phyloP scores from a whole-genome alignment of 2,888 invertebrate genomes.

The Apoda limacodes region DNA sequence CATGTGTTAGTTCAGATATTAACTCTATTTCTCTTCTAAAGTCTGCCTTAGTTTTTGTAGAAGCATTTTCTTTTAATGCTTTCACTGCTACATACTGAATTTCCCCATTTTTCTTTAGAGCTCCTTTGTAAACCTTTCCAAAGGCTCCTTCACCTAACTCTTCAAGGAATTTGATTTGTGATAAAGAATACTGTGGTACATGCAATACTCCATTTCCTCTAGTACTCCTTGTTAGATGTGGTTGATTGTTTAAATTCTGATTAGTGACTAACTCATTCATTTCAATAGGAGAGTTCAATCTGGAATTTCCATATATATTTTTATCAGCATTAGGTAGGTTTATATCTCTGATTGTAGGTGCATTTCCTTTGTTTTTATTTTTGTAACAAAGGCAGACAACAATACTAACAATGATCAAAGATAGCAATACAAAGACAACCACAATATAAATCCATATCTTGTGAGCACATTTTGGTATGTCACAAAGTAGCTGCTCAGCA shows the following conservation, averaged over 20 bases:
- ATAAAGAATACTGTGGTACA: constrained; percentile 87
- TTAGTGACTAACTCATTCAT: constrained; percentile 81
- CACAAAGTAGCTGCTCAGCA: constrained; percentile 83
- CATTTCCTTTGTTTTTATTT: constrained; percentile 65
- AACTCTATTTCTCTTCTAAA: constrained; percentile 94
- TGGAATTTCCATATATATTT: constrained; percentile 85
- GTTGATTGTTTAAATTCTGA: constrained; percentile 53
- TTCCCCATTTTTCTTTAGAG: constrained; percentile 77
- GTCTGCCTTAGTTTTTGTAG: constrained; percentile 90
- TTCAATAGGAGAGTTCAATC: constrained; percentile 83
- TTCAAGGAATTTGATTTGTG: constrained; percentile 87
- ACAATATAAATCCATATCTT: constrained; percentile 87
- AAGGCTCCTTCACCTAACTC: constrained; percentile 97
- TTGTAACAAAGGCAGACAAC: constrained; percentile 74
- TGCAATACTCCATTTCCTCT: constrained; percentile 68
- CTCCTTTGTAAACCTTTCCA: constrained; percentile 97
- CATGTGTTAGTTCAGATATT: constrained; percentile 94
- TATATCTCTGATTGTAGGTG: constrained; percentile 76
- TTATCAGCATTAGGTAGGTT: constrained; percentile 80
- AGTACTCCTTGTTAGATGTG: constrained; percentile 53
- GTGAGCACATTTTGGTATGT: constrained; percentile 89
- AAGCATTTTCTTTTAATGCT: constrained; percentile 93
- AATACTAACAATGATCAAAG: constrained; percentile 51
- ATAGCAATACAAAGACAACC: constrained; percentile 70
- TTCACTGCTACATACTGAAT: constrained; percentile 91